Evolutionary conservation across 2,113 vertebrate genomes (phyloP).

Genomic region (Rhinichthys klamathensis): DNA sequence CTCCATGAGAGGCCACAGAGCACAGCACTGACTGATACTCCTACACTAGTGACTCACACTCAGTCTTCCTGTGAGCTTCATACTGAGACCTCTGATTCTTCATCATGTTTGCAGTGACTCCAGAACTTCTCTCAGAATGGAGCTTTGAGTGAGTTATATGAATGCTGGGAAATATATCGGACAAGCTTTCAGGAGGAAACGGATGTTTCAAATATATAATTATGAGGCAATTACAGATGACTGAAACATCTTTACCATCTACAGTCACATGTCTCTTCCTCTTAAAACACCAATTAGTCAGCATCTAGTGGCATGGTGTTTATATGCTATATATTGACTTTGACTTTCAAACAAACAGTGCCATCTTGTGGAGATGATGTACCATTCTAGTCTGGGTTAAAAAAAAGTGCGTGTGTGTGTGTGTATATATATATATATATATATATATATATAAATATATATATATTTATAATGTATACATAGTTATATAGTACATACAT

Average conservation of each 20-base stretch:
- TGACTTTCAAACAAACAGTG: background rate
- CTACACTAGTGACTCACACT: slow-evolving; percentile 28
- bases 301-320: background rate
- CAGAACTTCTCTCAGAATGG: background rate
- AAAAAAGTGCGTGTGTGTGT: background rate
- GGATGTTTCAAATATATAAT: background rate
- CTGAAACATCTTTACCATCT: background rate
- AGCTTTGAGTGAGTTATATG: background rate
- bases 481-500: too few species aligned
- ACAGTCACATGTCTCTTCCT: background rate
- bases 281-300: background rate
- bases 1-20: background rate
- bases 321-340: background rate
- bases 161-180: background rate
- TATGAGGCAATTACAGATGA: background rate
- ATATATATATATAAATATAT: too few species aligned
- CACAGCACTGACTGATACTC: slow-evolving; percentile 16
- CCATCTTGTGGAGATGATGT: slow-evolving; percentile 22
- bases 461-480: too few species aligned
- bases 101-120: background rate
- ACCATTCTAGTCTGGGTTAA: background rate
- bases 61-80: background rate
- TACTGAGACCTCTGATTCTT: background rate
- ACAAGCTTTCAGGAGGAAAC: background rate
- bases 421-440: background rate